A percentile compares a stretch with the other conserved stretches of the same genome.
These are phyloP conservation scores for Drosophila nr. medialis DNA, from an alignment of 2,888 invertebrate species.

Conservation along the genomic window DNA sequence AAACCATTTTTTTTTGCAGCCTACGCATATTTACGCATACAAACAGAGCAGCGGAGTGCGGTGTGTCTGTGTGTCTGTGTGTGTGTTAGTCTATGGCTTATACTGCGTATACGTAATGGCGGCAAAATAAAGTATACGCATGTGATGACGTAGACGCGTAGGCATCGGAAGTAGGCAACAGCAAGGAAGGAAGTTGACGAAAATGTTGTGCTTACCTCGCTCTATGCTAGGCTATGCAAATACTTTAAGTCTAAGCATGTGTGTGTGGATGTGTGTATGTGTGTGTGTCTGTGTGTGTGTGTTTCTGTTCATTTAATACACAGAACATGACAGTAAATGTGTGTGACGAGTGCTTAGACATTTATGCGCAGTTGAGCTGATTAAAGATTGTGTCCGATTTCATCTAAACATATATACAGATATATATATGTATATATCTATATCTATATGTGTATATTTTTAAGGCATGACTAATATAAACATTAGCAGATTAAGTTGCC, in stretches of 20 bases:
- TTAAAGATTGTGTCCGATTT: constrained; percentile 70
- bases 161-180: constrained; percentile 57
- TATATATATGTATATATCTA: neutral
- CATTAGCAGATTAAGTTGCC: constrained; percentile 27
- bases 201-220: constrained; percentile 36
- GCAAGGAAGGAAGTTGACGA: constrained; percentile 58
- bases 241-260: constrained; percentile 11
- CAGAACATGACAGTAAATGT: constrained; percentile 67
- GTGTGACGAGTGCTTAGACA: constrained; percentile 77
- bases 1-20: constrained; percentile 38
- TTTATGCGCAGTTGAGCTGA: constrained; percentile 78
- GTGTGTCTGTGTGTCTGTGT: constrained; percentile 4
- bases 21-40: constrained; percentile 62
- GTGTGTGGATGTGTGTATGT: neutral
- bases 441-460: neutral
- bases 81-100: neutral
- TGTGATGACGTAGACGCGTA: constrained; percentile 22
- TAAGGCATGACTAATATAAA: constrained; percentile 34
- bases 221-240: constrained; percentile 51
- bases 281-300: constrained; percentile 10
- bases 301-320: constrained; percentile 69
- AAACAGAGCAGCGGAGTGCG: constrained; percentile 21
- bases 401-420: neutral
- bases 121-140: constrained; percentile 69
- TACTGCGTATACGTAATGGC: constrained; percentile 72